Percentiles rank a stretch among this genome's conserved stretches.
Conservation (phyloP, 2,888 invertebrate species). For the Aphodius granarius region DNA sequence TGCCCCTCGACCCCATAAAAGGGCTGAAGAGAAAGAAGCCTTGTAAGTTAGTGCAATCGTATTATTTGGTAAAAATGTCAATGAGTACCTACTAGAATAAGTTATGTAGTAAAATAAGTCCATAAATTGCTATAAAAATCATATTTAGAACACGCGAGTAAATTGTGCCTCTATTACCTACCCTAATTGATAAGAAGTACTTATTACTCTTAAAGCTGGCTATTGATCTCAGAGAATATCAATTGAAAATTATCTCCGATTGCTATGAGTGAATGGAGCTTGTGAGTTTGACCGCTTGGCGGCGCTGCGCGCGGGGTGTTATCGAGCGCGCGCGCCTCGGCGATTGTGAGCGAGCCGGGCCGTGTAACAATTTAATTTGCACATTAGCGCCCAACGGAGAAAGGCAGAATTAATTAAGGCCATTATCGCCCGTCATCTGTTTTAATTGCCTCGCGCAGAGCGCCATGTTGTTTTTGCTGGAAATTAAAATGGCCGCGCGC, state of each 20-base stretch:
- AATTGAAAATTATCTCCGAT: not conserved
- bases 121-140: no score
- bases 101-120: no score
- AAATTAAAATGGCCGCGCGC: conserved; percentile 56
- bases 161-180: no score
- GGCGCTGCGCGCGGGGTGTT: conserved; percentile 14
- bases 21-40: no score
- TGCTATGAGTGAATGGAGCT: not conserved
- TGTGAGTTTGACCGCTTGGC: not conserved
- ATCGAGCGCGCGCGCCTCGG: conserved; percentile 21
- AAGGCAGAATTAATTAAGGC: conserved; percentile 58
- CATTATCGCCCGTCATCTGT: conserved; percentile 58
- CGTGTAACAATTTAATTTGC: conserved; percentile 58
- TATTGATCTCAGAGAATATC: not conserved
- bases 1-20: no score
- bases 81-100: no score
- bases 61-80: no score
- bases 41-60: no score
- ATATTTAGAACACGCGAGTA: no score
- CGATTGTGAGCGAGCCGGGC: conserved; percentile 49
- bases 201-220: not conserved
- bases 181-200: no score
- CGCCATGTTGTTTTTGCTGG: conserved; percentile 57
- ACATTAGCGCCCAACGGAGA: conserved; percentile 56
- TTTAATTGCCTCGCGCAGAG: conserved; percentile 55